Base-by-base conservation (phyloP, 2,113 vertebrate genomes). In the Larimichthys polyactis region DNA sequence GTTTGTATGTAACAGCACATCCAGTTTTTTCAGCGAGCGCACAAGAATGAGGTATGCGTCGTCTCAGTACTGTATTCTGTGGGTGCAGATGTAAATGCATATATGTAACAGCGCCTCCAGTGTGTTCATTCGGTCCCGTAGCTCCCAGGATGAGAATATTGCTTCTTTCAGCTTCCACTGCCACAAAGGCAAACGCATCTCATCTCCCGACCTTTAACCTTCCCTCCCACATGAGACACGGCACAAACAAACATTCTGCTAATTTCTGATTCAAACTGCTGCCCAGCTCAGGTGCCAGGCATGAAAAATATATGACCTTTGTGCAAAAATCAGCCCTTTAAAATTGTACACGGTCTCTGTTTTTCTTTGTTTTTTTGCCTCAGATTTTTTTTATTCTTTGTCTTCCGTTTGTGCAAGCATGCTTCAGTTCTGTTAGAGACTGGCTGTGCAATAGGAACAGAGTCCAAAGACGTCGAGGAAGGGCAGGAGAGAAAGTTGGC, bases 271-370 rank as follows among this genome's bases (percentile, higher is more conserved):
- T 89, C 73, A 75, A 82, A 71, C 81, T 55, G 83, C 79, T 32
- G 79, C 88, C 88, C 60, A 44, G 82, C 70, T 17, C 43, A 83
- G 78, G 64, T 22, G 71, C 79, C 85, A 73, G 81, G 67, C 82
- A 74, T 24, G 10, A 79, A 65, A 89, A 83, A 92, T 75, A 85
- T 71, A 87, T 62, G 59, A 88, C 82, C 86, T 91, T 88, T 93
- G 90, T 93, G 92, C 92, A 90, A 93, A 91, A 89, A 85, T 87
- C 90, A 94, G 94, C 95, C 95, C 94, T 95, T 95, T 83, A 51
- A 64, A 64, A 79, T 77, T 80, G 58, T 74, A 86, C 65, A 78
- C 44, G 32, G 79, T 85, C 11, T 77, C 12, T 66, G 59, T 81
- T 20, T 79, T 27, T 83, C 54, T 77, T 70, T 55, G 57, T n/a